Base-by-base conservation (phyloP, 2,113 vertebrate genomes). In the Capra hircus region DNA sequence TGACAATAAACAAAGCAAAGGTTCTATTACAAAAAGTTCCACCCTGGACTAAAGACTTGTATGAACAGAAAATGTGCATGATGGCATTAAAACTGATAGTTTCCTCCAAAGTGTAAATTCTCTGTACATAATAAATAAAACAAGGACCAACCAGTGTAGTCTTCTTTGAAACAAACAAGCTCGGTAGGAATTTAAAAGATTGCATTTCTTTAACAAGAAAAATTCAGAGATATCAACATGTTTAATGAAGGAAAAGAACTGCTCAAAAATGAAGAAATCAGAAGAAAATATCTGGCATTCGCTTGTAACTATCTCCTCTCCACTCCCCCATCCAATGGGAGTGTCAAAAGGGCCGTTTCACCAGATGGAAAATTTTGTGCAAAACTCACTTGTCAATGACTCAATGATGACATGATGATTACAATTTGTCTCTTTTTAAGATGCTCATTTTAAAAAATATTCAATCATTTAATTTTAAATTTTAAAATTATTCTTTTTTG, bases 381-480 rank as follows among this genome's bases (percentile, higher is more conserved):
- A 82, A 59, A 89, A 60, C 27, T 28, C 30, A 60, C 67, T 67
- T 87, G 36, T 81, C 59, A 82, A 11, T 1, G 7, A 53, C 7
- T 91, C 88, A 87, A 0, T 45, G n/a, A 93, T 52, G 11, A 25
- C 3, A 45, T 5, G 36, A 55, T 94, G 62, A 74, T 57, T 74
- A 67, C 1, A 50, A 8, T 80, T 57, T 52, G 78, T 1, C 30
- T 60, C 6, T 50, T 57, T 77, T 67, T 48, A 15, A 81, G 27
- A 5, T 55, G 2, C 27, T 62, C 25, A 19, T 84, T 84, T 77
- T 80, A 0, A 9, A 67, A 83, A 67, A 59, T 60, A 80, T 52
- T 59, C 82, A 93, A 88, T n/a, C 64, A 81, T 55, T 85, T 91
- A 77, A 84, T 88, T 83, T 97, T 83, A 12, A 28, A 11, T 40